phyloP scores from a whole-genome alignment of 2,888 invertebrate genomes.

The Drosophila affinis region DNA sequence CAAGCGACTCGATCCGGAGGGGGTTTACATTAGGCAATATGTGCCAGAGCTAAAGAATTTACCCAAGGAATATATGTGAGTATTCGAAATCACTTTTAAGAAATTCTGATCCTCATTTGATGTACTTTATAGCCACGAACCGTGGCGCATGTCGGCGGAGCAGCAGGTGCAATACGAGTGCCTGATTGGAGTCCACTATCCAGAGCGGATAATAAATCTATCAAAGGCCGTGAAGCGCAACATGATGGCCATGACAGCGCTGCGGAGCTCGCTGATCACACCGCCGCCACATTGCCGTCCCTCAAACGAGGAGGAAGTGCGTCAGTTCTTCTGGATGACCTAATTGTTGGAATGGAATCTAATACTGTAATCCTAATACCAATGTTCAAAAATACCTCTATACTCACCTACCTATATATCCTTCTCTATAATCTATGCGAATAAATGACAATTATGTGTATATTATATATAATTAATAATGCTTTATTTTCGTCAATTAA shows the following conservation, averaged over 20 bases:
- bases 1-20: slow-evolving; percentile 88
- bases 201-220: slow-evolving; percentile 88
- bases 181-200: slow-evolving; percentile 88
- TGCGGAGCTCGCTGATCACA: slow-evolving; percentile 81
- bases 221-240: slow-evolving; percentile 85
- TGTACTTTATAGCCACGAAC: slow-evolving; percentile 86
- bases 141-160: slow-evolving; percentile 88
- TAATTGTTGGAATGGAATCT: too few relatives aligned
- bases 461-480: slow-evolving; percentile 72
- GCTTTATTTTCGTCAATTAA: slow-evolving; percentile 74
- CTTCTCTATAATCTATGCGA: not conserved
- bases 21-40: slow-evolving; percentile 88
- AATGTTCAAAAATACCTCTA: not conserved
- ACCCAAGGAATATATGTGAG: slow-evolving; percentile 87
- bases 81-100: slow-evolving; percentile 24
- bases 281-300: slow-evolving; percentile 87
- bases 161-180: slow-evolving; percentile 87
- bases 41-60: slow-evolving; percentile 87
- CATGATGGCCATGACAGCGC: slow-evolving; percentile 84
- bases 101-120: not conserved
- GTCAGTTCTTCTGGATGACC: slow-evolving; percentile 84
- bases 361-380: slow-evolving; percentile 10
- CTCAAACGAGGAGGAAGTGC: slow-evolving; percentile 87
- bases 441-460: slow-evolving; percentile 13
- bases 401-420: not conserved